Conservation (phyloP, 2,797 vertebrate species). For the Myiotriccus ornatus region DNA sequence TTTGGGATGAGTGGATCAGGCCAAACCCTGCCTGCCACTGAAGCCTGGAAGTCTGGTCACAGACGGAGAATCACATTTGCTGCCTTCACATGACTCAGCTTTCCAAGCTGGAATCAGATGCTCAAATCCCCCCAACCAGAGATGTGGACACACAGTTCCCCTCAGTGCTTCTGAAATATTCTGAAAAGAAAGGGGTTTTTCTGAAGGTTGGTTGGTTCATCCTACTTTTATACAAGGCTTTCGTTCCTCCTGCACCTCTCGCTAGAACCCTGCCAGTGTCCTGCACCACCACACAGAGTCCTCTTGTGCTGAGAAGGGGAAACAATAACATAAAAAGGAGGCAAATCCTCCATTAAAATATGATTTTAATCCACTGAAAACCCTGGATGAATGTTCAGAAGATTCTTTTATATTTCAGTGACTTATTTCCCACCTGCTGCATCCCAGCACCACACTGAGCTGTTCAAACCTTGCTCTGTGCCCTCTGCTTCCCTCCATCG, state of each 20-base stretch:
- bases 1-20: constrained; percentile 20
- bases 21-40: not conserved
- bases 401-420: not conserved
- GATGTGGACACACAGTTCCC: not conserved
- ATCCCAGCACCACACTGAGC: not conserved
- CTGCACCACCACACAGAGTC: not conserved
- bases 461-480: not conserved
- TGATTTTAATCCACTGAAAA: not conserved
- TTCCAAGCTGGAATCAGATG: not conserved
- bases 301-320: not conserved
- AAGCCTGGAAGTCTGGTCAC: constrained; percentile 25
- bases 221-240: not conserved
- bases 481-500: fast-evolving
- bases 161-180: not conserved
- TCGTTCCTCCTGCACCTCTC: not conserved
- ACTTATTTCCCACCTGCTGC: not conserved
- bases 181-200: not conserved
- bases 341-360: not conserved
- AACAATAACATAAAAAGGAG: not conserved
- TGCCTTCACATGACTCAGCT: constrained; percentile 31
- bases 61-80: not conserved
- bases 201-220: not conserved
- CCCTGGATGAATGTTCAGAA: not conserved
- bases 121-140: not conserved
- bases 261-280: not conserved